Evolutionary conservation across 2,888 invertebrate genomes (phyloP).

Genomic region (Gymnosoma rotundatum): DNA sequence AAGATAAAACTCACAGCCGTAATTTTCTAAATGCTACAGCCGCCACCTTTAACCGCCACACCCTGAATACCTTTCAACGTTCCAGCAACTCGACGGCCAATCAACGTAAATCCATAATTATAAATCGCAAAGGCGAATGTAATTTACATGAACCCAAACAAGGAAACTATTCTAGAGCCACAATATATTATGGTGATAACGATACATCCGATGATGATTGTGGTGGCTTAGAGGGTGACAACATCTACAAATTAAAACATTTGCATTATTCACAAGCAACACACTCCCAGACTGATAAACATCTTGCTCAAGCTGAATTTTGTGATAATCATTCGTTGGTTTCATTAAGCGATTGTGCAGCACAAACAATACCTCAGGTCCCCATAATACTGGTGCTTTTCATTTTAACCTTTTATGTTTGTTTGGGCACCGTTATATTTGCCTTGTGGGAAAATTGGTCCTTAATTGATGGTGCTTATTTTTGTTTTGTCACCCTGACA

Average conservation of each 20-base stretch:
- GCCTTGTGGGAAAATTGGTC: constrained; percentile 92
- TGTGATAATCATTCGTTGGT: constrained; percentile 69
- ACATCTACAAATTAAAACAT: constrained; percentile 65
- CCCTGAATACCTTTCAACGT: constrained; percentile 74
- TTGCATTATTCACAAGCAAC: constrained; percentile 56
- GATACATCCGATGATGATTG: constrained; percentile 79
- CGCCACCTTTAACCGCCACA: constrained; percentile 77
- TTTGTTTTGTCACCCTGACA: constrained; percentile 92
- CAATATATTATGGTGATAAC: constrained; percentile 74
- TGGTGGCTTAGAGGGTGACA: constrained; percentile 39
- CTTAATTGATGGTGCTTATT: constrained; percentile 91
- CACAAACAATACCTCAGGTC: constrained; percentile 80
- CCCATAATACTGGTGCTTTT: constrained; percentile 86
- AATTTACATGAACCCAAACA: constrained; percentile 65
- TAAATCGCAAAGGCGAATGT: constrained; percentile 67
- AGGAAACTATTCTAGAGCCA: constrained; percentile 41
- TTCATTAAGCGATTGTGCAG: constrained; percentile 59
- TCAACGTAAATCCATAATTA: constrained; percentile 65
- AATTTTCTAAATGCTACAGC: constrained; percentile 76
- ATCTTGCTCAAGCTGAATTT: constrained; percentile 57
- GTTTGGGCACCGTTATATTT: constrained; percentile 89
- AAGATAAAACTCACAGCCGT: constrained; percentile 71
- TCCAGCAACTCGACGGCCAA: constrained; percentile 31
- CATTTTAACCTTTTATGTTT: constrained; percentile 88
- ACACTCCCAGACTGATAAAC: constrained; percentile 66